Evolutionary conservation across 2,113 vertebrate species (phyloP), one percentile per base, ranked within the genome.

Genomic region (Beaufortia kweichowensis): DNA sequence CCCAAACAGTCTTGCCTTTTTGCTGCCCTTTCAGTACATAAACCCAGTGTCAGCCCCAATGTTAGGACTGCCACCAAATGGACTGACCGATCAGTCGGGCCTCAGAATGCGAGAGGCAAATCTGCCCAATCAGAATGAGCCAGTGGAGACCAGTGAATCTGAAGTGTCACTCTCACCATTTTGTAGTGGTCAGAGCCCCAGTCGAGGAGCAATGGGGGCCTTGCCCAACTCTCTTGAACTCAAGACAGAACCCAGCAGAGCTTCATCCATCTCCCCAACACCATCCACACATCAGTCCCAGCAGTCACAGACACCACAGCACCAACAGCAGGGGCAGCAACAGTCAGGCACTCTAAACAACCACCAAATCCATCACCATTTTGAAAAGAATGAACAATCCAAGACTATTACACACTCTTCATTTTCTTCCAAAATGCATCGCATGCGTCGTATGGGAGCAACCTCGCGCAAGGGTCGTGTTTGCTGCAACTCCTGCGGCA

Each of bases 21-120:
- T 99, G 29, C 92, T 99, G 87, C 97, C 97, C 80, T 99, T 99
- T 91, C 97, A 99, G 77, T 99, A 98, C 79, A 98, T 99, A 87
- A 99, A 98, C 86, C 97, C 97, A 9, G 96, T 97, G 53, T 98
- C 97, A 48, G 97, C 97, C 63, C 97, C 97, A 0, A 91, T 99
- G 86, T 88, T 99, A 26, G 97, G 97, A 76, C 87, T 99, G 85
- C 97, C 97, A 81, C 97, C 97, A 14, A 98, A 99, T 0, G 95
- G 96, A 57, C 90, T 98, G 14, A 90, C 95, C 21, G 97, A 98
- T 74, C 97, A 98, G 74, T 93, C 97, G 0, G 88, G 94, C 72
- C 92, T 98, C 76, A 93, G 97, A 72, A 92, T 98, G 35, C 89
- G 95, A 75, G 96, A 98, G 75, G 93, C 96, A 26, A 95, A 91